These are phyloP conservation scores for Teleogryllus oceanicus DNA, from an alignment of 2,888 invertebrate genomes.

Conservation along the genomic window DNA sequence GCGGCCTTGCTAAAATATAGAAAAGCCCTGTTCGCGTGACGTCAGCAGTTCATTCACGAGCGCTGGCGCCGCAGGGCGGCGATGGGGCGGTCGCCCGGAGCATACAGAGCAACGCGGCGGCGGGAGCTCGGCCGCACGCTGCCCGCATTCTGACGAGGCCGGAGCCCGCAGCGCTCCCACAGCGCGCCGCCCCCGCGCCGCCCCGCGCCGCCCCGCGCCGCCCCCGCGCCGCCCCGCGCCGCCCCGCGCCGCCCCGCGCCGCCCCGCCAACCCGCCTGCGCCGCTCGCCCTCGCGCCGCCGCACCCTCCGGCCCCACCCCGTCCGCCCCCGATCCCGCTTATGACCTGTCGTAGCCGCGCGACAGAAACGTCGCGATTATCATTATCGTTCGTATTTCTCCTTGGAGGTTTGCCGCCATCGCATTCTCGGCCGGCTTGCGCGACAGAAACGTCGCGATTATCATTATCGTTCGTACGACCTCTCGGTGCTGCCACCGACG, in stretches of 20 bases:
- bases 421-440: too few species aligned
- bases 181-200: background rate
- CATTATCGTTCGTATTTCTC: too few species aligned
- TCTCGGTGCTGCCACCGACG: too few species aligned
- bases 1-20: background rate
- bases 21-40: background rate
- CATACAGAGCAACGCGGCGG: background rate
- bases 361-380: too few species aligned
- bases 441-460: too few species aligned
- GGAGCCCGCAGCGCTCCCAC: background rate
- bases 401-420: too few species aligned
- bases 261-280: background rate
- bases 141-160: background rate
- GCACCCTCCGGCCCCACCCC: too few species aligned
- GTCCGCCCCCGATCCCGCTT: too few species aligned
- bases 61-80: background rate
- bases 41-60: conserved; percentile 9
- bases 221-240: background rate
- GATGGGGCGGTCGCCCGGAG: background rate
- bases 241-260: background rate
- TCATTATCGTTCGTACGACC: too few species aligned
- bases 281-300: background rate
- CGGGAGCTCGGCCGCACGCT: background rate
- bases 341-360: too few species aligned
- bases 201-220: background rate